Evolutionary conservation across 1,140 invertebrate genomes (phyloP), one percentile per base, ranked within the genome.

Genomic region (Aphidius ervi): DNA sequence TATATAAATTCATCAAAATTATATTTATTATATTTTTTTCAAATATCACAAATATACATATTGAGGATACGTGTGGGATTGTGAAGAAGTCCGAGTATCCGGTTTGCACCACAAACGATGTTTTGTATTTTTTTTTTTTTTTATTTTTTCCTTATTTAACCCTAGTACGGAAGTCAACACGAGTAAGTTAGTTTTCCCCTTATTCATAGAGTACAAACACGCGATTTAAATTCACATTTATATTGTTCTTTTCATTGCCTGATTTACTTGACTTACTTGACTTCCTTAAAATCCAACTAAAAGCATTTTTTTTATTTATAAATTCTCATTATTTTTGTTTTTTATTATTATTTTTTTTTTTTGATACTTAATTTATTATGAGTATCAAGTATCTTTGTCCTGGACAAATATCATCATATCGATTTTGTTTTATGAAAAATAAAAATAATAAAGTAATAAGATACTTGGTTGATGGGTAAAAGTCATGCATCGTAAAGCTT

Each of bases 401-500:
- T 31, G 23, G 23, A 4, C 23, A 31, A 31, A 31, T 31, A 31
- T 31, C 16, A 31, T 31, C 23, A 31, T 31, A 31, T 31, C 23
- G 23, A 31, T 31, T 31, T 31, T 31, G 23, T 31, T 31, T 31
- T 2, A 31, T 31, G 23, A 31, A 31, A 31, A 31, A 31, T 3
- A 31, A 3, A 31, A 31, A 31, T 31, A 31, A 31, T 31, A 31
- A 31, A 31, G 23, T 31, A 31, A 31, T 31, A 31, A 31, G 23
- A 31, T 31, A 31, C 23, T 37, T 57, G 31, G 46, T 57, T 57
- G 31, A 57, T n/a, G 56, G 6, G 37, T 31, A 40, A 31, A n/a
- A 31, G 56, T 57, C 56, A 57, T 46, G 56, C 45, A 57, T 57
- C 56, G 56, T 23, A 31, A 57, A 45, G 46, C 46, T 57, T 56